A percentile compares a stretch with the other conserved stretches of the same genome.
phyloP scores from a whole-genome alignment of 2,797 vertebrate genomes.

The Sphaeramia orbicularis region DNA sequence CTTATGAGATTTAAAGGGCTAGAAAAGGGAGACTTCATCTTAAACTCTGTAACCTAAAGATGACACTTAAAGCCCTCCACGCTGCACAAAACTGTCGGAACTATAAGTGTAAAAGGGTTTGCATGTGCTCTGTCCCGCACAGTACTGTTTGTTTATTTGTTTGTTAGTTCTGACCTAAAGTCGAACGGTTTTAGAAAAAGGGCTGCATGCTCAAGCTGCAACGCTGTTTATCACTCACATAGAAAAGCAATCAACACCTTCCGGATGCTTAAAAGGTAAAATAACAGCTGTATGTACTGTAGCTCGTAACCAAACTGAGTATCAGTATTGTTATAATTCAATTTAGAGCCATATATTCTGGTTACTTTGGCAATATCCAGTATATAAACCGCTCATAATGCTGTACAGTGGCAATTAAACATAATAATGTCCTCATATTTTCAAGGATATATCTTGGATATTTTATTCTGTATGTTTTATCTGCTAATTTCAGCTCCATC shows the following conservation, averaged over 20 bases:
- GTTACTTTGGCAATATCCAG: neutral
- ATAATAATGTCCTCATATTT: neutral
- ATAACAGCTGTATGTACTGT: neutral
- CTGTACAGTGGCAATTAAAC: neutral
- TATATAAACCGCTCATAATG: neutral
- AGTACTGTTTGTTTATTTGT: slow-evolving; percentile 6
- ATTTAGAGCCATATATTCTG: slow-evolving; percentile 10
- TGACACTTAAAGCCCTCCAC: slow-evolving; percentile 27
- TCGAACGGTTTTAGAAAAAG: neutral
- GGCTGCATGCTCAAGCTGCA: neutral
- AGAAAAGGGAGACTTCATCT: slow-evolving; percentile 30
- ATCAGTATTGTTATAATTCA: slow-evolving; percentile 4
- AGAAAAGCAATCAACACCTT: neutral
- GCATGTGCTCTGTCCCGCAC: slow-evolving; percentile 20
- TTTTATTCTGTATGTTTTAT: neutral
- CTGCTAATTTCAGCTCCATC: neutral
- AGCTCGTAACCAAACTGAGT: slow-evolving; percentile 6
- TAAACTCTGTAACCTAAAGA: slow-evolving; percentile 20
- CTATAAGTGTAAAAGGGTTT: slow-evolving; percentile 11
- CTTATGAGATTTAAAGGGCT: slow-evolving; percentile 41
- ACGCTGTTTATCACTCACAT: neutral
- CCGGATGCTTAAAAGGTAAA: neutral
- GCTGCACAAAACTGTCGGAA: slow-evolving; percentile 13
- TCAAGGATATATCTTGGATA: neutral
- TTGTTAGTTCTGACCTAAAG: too few relatives aligned